Percentiles rank a stretch among this genome's conserved stretches.
phyloP scores from a whole-genome alignment of 2,113 vertebrate species.

The Tetraodon nigroviridis region DNA sequence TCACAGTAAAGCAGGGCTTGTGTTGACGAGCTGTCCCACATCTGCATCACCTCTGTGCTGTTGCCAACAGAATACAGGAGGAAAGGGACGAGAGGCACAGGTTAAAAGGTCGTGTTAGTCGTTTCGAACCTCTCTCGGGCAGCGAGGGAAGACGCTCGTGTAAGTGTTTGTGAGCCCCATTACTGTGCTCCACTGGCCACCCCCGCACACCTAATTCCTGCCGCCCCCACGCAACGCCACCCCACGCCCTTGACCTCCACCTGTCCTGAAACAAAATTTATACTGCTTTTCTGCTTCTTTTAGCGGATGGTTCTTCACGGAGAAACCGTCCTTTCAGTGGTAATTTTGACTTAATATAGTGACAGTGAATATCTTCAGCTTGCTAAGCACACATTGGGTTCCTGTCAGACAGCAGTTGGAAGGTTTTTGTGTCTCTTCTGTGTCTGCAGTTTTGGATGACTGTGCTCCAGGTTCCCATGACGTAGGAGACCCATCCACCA shows the following conservation, averaged over 20 bases:
- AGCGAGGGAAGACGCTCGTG: slow-evolving; percentile 87
- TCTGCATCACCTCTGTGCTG: background rate
- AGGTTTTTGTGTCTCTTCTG: slow-evolving; percentile 54
- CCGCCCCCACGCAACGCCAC: slow-evolving; percentile 1
- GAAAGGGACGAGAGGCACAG: slow-evolving; percentile 95
- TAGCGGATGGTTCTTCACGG: slow-evolving; percentile 95
- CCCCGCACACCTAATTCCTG: slow-evolving; percentile 18
- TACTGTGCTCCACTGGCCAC: background rate
- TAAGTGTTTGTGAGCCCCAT: slow-evolving; percentile 69
- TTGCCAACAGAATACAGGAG: slow-evolving; percentile 87
- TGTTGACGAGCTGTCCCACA: no score
- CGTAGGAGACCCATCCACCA: slow-evolving; percentile 96
- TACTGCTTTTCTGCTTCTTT: slow-evolving; percentile 75
- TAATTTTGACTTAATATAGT: slow-evolving; percentile 79
- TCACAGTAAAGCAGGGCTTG: background rate
- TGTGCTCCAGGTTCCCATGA: slow-evolving; percentile 97
- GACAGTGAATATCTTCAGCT: slow-evolving; percentile 58
- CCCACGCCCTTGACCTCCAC: slow-evolving; percentile 15
- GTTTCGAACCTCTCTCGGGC: slow-evolving; percentile 91
- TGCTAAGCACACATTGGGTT: slow-evolving; percentile 32
- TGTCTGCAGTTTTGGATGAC: slow-evolving; percentile 88
- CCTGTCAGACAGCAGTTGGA: slow-evolving; percentile 46
- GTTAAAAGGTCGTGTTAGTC: slow-evolving; percentile 94
- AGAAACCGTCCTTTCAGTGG: slow-evolving; percentile 97
- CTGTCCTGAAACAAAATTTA: slow-evolving; percentile 67